Conservation (phyloP, 2,888 invertebrate genomes). For the Pseudococcus longispinus region DNA sequence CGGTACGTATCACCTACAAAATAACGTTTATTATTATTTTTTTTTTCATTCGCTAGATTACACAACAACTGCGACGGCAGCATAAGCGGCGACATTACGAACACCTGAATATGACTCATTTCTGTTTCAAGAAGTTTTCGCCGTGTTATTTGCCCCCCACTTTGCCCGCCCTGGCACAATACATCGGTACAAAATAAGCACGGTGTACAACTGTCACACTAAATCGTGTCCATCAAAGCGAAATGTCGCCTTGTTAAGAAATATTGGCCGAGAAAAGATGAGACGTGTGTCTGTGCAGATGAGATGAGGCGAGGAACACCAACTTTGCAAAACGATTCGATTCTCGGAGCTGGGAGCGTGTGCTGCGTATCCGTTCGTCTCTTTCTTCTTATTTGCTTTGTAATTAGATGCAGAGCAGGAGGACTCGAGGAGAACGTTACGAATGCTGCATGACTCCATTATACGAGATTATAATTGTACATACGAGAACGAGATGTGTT, state of each 20-base stretch:
- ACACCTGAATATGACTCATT: conserved; percentile 29
- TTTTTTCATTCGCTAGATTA: not conserved
- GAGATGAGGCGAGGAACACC: too few species aligned
- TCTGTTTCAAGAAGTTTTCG: not conserved
- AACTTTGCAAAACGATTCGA: not conserved
- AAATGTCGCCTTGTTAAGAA: not conserved
- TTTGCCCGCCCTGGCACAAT: not conserved
- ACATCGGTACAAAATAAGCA: not conserved
- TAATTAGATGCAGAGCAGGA: not conserved
- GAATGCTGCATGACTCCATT: not conserved
- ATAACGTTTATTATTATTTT: conserved; percentile 5
- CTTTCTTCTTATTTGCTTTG: not conserved
- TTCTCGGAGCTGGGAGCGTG: not conserved
- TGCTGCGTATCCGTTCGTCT: not conserved
- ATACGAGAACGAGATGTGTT: not conserved
- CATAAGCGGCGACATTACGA: not conserved
- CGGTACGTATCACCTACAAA: not conserved
- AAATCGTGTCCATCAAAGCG: conserved; percentile 1
- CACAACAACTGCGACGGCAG: not conserved
- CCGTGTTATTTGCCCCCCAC: not conserved
- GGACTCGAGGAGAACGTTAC: not conserved
- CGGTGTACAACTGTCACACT: not conserved
- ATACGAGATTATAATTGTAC: not conserved
- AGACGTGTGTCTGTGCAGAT: not conserved
- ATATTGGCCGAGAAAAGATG: not conserved